Evolutionary conservation across 2,888 invertebrate species (phyloP).

Genomic region (Unio pictorum): DNA sequence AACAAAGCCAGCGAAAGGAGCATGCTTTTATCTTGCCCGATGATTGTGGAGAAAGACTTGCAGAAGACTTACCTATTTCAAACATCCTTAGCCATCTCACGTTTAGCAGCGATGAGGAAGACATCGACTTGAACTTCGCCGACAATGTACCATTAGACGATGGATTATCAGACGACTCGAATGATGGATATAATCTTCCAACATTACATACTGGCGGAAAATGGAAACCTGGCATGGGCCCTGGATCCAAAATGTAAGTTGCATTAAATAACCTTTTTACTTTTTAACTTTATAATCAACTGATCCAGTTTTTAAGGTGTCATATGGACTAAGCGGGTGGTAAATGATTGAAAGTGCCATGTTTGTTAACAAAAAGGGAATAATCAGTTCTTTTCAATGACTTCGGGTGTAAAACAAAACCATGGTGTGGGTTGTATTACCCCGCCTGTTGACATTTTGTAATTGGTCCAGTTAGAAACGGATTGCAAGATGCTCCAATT

Average conservation of each 20-base stretch:
- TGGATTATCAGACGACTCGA: constrained; percentile 46
- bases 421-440: too few species aligned
- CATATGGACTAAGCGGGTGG: constrained; percentile 3
- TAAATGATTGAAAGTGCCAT: background rate
- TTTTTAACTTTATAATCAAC: constrained; percentile 2
- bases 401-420: too few species aligned
- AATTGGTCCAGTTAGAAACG: too few species aligned
- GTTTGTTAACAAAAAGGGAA: too few species aligned
- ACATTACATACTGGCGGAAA: constrained; percentile 76
- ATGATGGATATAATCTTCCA: constrained; percentile 49
- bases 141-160: constrained; percentile 57
- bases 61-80: constrained; percentile 57
- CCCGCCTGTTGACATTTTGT: too few species aligned
- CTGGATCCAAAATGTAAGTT: constrained; percentile 20
- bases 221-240: constrained; percentile 77
- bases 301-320: background rate
- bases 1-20: constrained; percentile 29
- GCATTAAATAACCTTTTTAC: background rate
- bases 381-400: too few species aligned
- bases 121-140: constrained; percentile 49
- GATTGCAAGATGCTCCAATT: too few species aligned
- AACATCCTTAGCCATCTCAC: constrained; percentile 65
- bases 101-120: constrained; percentile 67
- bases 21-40: constrained; percentile 17
- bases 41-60: constrained; percentile 14